Base-by-base conservation (phyloP, 2,113 vertebrate species). In the Antechinus flavipes region DNA sequence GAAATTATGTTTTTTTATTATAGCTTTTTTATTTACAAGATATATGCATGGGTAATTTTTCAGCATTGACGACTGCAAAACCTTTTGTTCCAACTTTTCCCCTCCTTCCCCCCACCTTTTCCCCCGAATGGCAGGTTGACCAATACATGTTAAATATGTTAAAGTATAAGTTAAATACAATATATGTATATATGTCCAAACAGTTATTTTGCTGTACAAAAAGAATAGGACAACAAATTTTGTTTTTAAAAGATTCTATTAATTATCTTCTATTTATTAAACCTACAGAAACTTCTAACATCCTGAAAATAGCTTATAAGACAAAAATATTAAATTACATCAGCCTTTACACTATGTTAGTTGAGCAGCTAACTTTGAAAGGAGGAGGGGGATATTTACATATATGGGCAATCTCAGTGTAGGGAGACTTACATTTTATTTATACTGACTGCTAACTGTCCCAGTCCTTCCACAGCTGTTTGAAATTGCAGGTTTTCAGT, bases 401-500 rank as follows among this genome's bases (percentile, higher is more conserved):
- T 95, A 92, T 61, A 25, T 30, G 26, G 26, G 91, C 46, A 96
- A 95, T 89, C 58, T 90, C 55, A 92, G n/a, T 96, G 30, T 93
- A 91, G 58, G 42, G 46, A 91, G 97, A 94, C 2, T 27, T 91
- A 91, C 93, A 49, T 97, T 97, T 95, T 90, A 56, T 95, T 98
- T 96, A 91, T 53, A 96, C 25, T 89, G 91, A 53, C 90, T 97
- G 24, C 61, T 95, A 94, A 94, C 93, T 98, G 89, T 95, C 93
- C 93, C 90, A 61, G 93, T 97, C 35, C 35, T 97, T 96, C 92
- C 91, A 97, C 95, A 97, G 97, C 97, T 98, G 96, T 96, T 98
- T 97, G 96, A 98, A 99, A 98, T 98, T 97, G 96, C 91, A 97
- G 96, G 97, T 96, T 98, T 98, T 97, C 61, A 50, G 55, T 96